Conservation (phyloP, 2,888 invertebrate species). For the Willowsia nigromaculata region DNA sequence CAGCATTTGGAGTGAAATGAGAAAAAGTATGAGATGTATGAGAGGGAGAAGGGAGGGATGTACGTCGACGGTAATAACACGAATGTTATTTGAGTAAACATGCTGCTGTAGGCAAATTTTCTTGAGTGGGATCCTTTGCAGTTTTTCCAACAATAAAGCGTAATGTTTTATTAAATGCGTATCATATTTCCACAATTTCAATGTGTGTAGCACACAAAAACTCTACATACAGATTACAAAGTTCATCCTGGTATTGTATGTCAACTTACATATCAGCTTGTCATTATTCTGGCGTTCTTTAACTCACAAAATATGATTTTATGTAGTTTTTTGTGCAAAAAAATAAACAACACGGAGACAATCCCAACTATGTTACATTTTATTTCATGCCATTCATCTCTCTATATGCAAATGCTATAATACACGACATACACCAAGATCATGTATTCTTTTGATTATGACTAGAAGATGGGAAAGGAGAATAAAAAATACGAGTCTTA, state of each 20-base stretch:
- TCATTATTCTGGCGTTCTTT: neutral
- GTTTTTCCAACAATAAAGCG: slow-evolving; percentile 9
- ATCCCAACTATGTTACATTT: neutral
- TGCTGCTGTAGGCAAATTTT: slow-evolving; percentile 38
- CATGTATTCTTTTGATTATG: slow-evolving; percentile 8
- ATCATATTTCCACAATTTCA: neutral
- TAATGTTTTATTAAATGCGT: slow-evolving; percentile 53
- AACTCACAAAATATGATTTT: neutral
- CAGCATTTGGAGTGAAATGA: neutral
- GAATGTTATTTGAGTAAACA: slow-evolving; percentile 22
- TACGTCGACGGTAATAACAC: slow-evolving; percentile 11
- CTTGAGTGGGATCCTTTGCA: slow-evolving; percentile 18
- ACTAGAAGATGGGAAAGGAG: neutral
- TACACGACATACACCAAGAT: neutral
- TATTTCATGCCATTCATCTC: neutral
- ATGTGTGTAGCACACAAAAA: neutral
- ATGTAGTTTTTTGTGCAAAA: neutral
- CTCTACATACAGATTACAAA: neutral
- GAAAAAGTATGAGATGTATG: neutral
- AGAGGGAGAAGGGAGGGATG: neutral
- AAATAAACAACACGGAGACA: neutral
- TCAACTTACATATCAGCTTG: neutral
- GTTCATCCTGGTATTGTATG: neutral
- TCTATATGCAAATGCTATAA: neutral
- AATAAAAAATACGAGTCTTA: neutral